A percentile compares a stretch with the other conserved stretches of the same genome.
Conservation (phyloP, 2,888 invertebrate genomes). For the Nymphalis urticae region DNA sequence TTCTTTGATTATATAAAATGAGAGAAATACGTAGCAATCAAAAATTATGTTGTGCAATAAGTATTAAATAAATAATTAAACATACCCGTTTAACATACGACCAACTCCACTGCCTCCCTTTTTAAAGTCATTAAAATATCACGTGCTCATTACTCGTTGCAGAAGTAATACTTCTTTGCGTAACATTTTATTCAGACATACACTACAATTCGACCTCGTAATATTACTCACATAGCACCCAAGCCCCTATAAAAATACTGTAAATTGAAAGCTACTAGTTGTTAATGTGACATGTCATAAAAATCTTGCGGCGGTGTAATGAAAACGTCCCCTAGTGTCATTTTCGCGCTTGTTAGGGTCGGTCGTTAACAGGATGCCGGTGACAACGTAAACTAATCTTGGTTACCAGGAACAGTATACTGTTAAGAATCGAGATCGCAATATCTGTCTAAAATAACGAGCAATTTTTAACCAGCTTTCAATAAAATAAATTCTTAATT, state of each 20-base stretch:
- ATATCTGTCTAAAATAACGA: conserved; percentile 1
- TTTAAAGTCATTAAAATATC: too few species aligned
- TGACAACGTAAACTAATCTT: conserved; percentile 19
- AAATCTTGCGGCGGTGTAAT: conserved; percentile 27
- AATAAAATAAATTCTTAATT: not conserved
- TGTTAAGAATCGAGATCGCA: not conserved
- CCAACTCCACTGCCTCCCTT: too few species aligned
- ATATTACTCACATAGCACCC: too few species aligned
- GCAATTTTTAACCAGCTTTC: not conserved
- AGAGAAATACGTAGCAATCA: too few species aligned
- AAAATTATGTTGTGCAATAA: too few species aligned
- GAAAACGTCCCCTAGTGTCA: conserved; percentile 32
- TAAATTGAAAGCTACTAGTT: conserved; percentile 2
- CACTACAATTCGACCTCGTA: too few species aligned
- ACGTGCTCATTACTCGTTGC: too few species aligned
- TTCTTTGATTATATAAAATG: too few species aligned
- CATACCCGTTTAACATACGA: too few species aligned
- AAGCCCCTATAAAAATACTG: not conserved
- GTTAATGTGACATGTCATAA: conserved; percentile 19
- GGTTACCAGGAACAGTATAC: not conserved
- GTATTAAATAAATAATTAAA: too few species aligned
- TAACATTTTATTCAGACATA: too few species aligned
- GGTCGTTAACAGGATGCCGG: conserved; percentile 45
- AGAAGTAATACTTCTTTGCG: too few species aligned
- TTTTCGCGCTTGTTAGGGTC: conserved; percentile 47